Evolutionary conservation across 2,113 vertebrate genomes (phyloP), one percentile per base, ranked within the genome.

Genomic region (Hiodon tergisus): DNA sequence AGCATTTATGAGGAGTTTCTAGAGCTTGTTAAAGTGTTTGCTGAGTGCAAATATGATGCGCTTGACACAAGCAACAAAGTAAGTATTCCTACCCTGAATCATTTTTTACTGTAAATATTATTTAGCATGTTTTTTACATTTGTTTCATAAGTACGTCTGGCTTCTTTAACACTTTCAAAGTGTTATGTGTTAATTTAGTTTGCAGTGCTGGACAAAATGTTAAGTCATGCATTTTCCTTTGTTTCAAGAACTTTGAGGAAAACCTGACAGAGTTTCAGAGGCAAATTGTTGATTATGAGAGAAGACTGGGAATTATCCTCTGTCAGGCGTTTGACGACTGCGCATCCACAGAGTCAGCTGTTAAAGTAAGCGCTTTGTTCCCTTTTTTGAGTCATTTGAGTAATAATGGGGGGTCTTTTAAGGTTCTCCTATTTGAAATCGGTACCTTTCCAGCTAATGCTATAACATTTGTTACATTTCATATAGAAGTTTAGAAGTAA

Each of bases 231-330:
- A 0, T 13, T 71, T 14, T 75, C 53, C 76, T 60, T 46, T 69
- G 31, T 31, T 31, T 31, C 31, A 31, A 94, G 92, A 78, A 83
- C 78, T 81, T 89, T 77, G 78, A 89, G 55, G 74, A 7, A 0
- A 89, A 91, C 60, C 90, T 86, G 14, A 80, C 60, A 0, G 77
- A 83, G 13, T 93, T 94, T 73, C 87, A 89, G 85, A 80, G 73
- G 51, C 88, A 88, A 76, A 83, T 92, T 11, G 60, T 86, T 67
- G 88, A 93, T 1, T 71, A 87, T 55, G 91, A 94, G 11, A 81
- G 83, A 59, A 75, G 85, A 2, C 82, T 95, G 86, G 90, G 89
- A 58, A 86, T 88, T 0, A 83, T 92, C 74, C 82, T 94, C 65
- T 86, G 85, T 80, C 87, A 83, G 47, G 89, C 79, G 14, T 91